Percentiles rank a stretch among this genome's conserved stretches.
phyloP scores from a whole-genome alignment of 1,140 invertebrate species.

The Sycophaga agraensis region DNA sequence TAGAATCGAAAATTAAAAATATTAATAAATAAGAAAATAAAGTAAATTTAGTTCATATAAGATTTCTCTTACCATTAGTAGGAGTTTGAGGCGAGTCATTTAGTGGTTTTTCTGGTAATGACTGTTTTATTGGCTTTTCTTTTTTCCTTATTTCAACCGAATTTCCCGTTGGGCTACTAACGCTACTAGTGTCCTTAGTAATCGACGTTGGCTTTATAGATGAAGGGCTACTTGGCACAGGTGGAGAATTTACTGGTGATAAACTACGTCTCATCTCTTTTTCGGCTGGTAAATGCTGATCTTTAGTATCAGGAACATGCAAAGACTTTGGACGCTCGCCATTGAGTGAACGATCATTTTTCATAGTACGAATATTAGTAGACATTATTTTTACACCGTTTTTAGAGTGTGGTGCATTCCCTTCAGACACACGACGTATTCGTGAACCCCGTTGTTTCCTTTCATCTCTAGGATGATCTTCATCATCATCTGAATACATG shows the following conservation, averaged over 20 bases:
- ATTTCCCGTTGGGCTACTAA: background rate
- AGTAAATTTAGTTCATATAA: background rate
- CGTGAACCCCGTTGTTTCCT: slow-evolving; percentile 33
- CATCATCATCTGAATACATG: slow-evolving; percentile 63
- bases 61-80: background rate
- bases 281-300: background rate
- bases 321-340: slow-evolving; percentile 23
- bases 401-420: slow-evolving; percentile 35
- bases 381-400: background rate
- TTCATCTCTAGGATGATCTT: slow-evolving; percentile 47
- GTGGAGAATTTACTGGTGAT: slow-evolving; percentile 12
- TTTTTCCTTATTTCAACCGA: slow-evolving; percentile 15
- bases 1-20: too few species aligned
- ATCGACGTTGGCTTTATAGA: slow-evolving; percentile 23
- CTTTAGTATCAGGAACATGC: background rate
- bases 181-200: slow-evolving; percentile 19
- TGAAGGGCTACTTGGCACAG: slow-evolving; percentile 13
- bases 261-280: slow-evolving; percentile 20
- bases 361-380: background rate
- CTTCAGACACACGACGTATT: slow-evolving; percentile 49
- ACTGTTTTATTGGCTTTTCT: slow-evolving; percentile 6
- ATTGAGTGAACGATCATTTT: slow-evolving; percentile 15
- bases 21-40: background rate
- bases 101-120: background rate
- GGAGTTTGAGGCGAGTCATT: background rate